Base-by-base conservation (phyloP, 1,140 invertebrate genomes). In the Drosophila orosa region DNA sequence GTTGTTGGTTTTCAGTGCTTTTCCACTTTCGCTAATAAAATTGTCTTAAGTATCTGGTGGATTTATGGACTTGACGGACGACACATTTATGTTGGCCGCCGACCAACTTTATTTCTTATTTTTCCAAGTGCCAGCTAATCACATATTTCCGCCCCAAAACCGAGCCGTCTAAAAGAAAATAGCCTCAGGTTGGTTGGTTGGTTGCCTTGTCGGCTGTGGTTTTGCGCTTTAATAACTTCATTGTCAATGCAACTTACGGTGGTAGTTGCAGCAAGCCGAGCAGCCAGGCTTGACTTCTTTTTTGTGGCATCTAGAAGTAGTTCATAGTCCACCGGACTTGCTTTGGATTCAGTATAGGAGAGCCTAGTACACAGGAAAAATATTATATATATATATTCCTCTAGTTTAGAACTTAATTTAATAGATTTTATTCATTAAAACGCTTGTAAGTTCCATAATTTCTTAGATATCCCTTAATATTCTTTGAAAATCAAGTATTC, bases 181-280 rank as follows among this genome's bases (percentile, higher is more conserved):
- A 37, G 54, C 73, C 42, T 54, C 73, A 68, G 74, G 73, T 74
- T n/a, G n/a, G n/a, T n/a, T n/a, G 60, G 52, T 52, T 66, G 33
- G 24, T 29, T n/a, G 24, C 8, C 47, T 48, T 48, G 47, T 54
- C 22, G 15, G 65, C 24, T 76, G 72, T 50, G 80, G 80, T 71
- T 83, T 85, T 89, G 80, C 84, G 84, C 84, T 84, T 87, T 87
- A 87, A 87, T 89, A 87, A 87, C 84, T 87, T 87, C 80, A 89
- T 87, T 87, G 83, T 87, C 83, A 89, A 84, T 87, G 84, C 84
- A 87, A 74, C 82, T 56, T 78, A 60, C 73, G 65, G 57, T 56
- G 40, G n/a, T 31, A 50, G 71, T 58, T 67, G 74, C 73, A 68
- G 50, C 42, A 61, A 65, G 67, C 82, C 82, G 54, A 63, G 57